Conservation (phyloP, 1,140 invertebrate species). For the Macrosteles quadrilineatus region DNA sequence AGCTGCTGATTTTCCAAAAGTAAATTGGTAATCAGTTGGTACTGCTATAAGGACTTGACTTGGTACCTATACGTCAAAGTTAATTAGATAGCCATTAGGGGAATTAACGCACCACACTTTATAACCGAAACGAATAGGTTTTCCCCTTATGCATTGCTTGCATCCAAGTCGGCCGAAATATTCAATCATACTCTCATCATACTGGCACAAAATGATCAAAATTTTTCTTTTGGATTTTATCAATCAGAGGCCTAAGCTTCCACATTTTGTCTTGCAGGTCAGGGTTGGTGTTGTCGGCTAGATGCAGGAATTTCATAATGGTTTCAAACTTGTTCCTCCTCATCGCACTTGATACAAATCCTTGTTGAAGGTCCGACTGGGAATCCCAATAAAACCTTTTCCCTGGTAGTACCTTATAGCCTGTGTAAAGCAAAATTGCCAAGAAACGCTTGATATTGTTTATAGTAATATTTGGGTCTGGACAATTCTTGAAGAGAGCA, state of each 20-base stretch:
- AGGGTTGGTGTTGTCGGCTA: conserved; percentile 27
- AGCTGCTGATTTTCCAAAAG: conserved; percentile 43
- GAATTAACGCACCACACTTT: conserved; percentile 40
- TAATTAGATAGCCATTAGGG: conserved; percentile 37
- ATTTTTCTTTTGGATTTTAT: conserved; percentile 34
- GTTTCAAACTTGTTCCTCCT: conserved; percentile 34
- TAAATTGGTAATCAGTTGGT: conserved; percentile 34
- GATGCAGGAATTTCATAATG: conserved; percentile 31
- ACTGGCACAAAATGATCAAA: conserved; percentile 40
- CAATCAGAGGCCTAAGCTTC: conserved; percentile 32
- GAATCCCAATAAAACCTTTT: conserved; percentile 38
- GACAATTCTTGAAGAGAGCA: conserved; percentile 31
- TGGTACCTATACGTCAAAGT: conserved; percentile 47
- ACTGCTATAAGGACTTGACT: conserved; percentile 40
- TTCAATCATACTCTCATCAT: conserved; percentile 43
- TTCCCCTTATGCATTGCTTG: conserved; percentile 44
- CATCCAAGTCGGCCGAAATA: conserved; percentile 44
- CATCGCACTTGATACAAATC: conserved; percentile 33
- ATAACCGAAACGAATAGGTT: conserved; percentile 41
- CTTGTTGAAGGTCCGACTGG: conserved; percentile 30
- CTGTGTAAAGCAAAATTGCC: conserved; percentile 37
- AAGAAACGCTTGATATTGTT: conserved; percentile 40
- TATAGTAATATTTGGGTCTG: conserved; percentile 31
- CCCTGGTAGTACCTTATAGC: conserved; percentile 36
- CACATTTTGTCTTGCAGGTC: conserved; percentile 35